Percentiles rank a stretch among this genome's conserved stretches.
phyloP scores from a whole-genome alignment of 2,113 vertebrate genomes.

The Chaetops frenatus region DNA sequence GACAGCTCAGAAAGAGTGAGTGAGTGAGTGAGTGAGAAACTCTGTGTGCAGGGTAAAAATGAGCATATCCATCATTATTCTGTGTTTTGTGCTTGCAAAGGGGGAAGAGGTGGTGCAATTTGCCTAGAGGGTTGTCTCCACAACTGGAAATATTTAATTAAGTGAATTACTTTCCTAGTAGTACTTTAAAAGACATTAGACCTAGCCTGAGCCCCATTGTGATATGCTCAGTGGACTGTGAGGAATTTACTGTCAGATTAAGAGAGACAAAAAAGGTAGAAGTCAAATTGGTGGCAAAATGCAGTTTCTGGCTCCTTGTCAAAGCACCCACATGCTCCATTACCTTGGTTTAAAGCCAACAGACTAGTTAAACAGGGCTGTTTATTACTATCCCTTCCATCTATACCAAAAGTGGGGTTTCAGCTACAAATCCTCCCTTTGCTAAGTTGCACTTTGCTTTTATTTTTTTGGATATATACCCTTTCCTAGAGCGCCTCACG shows the following conservation, averaged over 20 bases:
- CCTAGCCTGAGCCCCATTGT: not conserved
- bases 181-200: conserved; percentile 39
- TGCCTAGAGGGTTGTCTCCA: not conserved
- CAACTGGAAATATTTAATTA: conserved; percentile 57
- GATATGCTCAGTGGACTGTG: conserved; percentile 34
- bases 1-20: not conserved
- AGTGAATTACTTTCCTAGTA: conserved; percentile 42
- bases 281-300: conserved; percentile 25
- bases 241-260: conserved; percentile 45
- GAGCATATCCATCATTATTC: not conserved
- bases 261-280: conserved; percentile 39
- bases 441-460: not conserved
- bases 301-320: conserved; percentile 49
- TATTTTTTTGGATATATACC: not conserved
- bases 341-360: conserved; percentile 59
- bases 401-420: not conserved
- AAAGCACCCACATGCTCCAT: conserved; percentile 54
- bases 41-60: not conserved
- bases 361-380: conserved; percentile 3
- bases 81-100: not conserved
- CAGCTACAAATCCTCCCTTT: not conserved
- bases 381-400: conserved; percentile 21
- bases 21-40: not conserved
- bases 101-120: not conserved
- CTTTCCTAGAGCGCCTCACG: not conserved